Percentiles rank a stretch among this genome's conserved stretches.
Conservation (phyloP, 1,140 invertebrate species). For the Hormaphis cornu region DNA sequence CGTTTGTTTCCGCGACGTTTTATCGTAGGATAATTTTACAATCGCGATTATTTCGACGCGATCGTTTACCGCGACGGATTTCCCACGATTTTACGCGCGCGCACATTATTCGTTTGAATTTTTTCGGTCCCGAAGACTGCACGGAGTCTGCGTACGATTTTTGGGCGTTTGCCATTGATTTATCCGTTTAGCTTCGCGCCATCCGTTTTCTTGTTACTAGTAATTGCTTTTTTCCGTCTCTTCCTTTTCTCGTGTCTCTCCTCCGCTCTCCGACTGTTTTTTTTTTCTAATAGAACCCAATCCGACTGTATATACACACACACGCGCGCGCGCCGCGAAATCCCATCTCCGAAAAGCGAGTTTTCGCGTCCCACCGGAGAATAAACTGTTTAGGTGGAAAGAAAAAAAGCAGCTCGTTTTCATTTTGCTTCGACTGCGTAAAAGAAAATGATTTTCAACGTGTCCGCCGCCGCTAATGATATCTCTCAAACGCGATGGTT, state of each 20-base stretch:
- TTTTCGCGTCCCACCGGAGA: constrained; percentile 3
- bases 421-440: constrained; percentile 12
- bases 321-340: not conserved
- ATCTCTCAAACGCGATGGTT: not conserved
- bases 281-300: constrained; percentile 27
- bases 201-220: constrained; percentile 28
- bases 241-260: no score
- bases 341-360: constrained; percentile 15
- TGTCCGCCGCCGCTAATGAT: not conserved
- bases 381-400: constrained; percentile 24
- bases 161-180: constrained; percentile 29
- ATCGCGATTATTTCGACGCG: no score
- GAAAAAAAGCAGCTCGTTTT: constrained; percentile 23
- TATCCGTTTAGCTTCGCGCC: constrained; percentile 15
- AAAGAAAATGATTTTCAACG: constrained; percentile 28
- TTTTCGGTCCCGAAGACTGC: no score
- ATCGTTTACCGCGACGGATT: no score
- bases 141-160: constrained; percentile 12
- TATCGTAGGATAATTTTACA: no score
- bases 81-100: no score
- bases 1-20: no score
- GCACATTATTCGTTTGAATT: no score
- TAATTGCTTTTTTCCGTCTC: constrained; percentile 21
- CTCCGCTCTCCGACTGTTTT: no score
- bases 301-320: not conserved